Conservation (phyloP, 2,888 invertebrate genomes). For the Metacarcinus magister region DNA sequence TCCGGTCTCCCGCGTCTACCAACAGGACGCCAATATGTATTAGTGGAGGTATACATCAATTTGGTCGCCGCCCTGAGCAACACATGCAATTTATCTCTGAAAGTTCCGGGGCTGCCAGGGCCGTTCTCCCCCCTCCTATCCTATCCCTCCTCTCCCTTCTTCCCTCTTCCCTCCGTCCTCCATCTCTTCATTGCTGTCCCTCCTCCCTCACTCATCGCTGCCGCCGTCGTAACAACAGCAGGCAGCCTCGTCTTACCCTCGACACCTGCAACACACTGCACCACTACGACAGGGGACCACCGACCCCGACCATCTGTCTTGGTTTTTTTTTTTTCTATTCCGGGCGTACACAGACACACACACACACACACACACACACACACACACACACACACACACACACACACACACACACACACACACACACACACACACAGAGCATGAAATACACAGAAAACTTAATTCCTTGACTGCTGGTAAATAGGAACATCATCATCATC, state of each 20-base stretch:
- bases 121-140: background rate
- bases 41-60: conserved; percentile 34
- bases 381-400: background rate
- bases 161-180: background rate
- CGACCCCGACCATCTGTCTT: background rate
- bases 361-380: background rate
- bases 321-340: background rate
- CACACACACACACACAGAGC: too few species aligned
- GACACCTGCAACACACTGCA: conserved; percentile 40
- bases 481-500: background rate
- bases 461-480: background rate
- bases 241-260: conserved; percentile 50
- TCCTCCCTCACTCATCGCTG: conserved; percentile 39
- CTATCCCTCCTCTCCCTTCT: background rate
- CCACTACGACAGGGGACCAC: background rate
- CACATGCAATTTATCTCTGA: conserved; percentile 39
- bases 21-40: conserved; percentile 28
- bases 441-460: too few species aligned
- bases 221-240: conserved; percentile 10
- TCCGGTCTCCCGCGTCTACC: conserved; percentile 8
- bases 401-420: background rate
- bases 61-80: conserved; percentile 34
- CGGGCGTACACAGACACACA: background rate
- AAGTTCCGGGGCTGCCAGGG: conserved; percentile 37
- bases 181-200: background rate